phyloP scores from a whole-genome alignment of 92 coral and sea anemone species.

The Actinernus sp. region DNA sequence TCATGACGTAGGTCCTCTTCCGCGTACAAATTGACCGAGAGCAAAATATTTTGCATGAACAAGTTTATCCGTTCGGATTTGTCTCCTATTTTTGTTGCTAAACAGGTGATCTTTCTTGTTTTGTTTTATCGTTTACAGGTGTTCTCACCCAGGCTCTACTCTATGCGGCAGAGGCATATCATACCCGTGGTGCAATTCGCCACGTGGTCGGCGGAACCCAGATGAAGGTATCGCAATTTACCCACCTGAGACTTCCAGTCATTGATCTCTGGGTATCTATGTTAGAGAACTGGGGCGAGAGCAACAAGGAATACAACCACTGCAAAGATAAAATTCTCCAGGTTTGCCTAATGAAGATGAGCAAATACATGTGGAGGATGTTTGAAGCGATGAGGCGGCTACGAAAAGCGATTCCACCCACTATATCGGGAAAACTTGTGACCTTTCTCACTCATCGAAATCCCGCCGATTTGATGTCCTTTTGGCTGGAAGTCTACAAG shows the following conservation, averaged over 20 bases:
- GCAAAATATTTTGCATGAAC: too few species aligned
- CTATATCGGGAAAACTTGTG: neutral
- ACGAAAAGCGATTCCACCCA: too few species aligned
- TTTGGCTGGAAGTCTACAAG: constrained; percentile 15
- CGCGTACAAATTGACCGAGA: too few species aligned
- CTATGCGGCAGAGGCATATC: constrained; percentile 86
- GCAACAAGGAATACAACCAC: constrained; percentile 68
- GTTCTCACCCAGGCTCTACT: constrained; percentile 49
- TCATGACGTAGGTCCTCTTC: too few species aligned
- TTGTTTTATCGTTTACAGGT: constrained; percentile 14
- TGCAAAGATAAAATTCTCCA: neutral
- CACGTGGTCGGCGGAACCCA: constrained; percentile 83
- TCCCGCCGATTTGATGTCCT: constrained; percentile 36
- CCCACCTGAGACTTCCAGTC: neutral
- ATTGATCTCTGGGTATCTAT: constrained; percentile 82
- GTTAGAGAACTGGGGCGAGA: constrained; percentile 90
- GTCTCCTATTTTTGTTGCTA: too few species aligned
- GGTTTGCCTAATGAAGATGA: constrained; percentile 71
- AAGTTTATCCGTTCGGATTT: too few species aligned
- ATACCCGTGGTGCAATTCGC: constrained; percentile 82
- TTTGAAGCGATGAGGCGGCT: constrained; percentile 1
- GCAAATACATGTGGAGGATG: constrained; percentile 66
- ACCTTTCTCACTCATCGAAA: neutral
- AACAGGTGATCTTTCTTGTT: too few species aligned
- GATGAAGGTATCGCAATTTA: constrained; percentile 36